These are phyloP conservation scores for Omphaloscelis lunosa DNA, from an alignment of 2,888 invertebrate genomes.

Conservation along the genomic window DNA sequence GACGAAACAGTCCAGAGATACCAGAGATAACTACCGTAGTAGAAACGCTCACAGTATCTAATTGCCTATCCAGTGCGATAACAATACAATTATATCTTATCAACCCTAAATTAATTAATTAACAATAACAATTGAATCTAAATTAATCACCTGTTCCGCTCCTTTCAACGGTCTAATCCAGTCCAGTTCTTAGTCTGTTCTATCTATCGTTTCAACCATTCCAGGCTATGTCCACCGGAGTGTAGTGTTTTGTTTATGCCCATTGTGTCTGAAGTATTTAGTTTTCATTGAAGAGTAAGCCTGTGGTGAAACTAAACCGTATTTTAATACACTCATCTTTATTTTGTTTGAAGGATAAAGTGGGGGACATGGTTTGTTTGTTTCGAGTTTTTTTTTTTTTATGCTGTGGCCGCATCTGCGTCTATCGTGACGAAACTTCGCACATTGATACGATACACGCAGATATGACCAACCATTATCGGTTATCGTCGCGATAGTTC, in stretches of 20 bases:
- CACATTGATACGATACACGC: too few relatives aligned
- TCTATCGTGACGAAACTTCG: too few relatives aligned
- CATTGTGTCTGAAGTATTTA: constrained; percentile 45
- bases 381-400: background rate
- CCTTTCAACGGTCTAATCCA: constrained; percentile 22
- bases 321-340: constrained; percentile 37
- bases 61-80: background rate
- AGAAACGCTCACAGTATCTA: background rate
- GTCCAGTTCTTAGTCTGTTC: constrained; percentile 8
- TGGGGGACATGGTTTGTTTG: background rate
- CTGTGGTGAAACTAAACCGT: constrained; percentile 32
- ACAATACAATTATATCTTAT: constrained; percentile 23
- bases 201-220: constrained; percentile 37
- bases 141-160: constrained; percentile 36
- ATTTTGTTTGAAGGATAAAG: constrained; percentile 1
- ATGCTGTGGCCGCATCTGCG: too few relatives aligned
- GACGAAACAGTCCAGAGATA: background rate
- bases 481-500: too few relatives aligned
- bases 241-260: constrained; percentile 39
- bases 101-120: constrained; percentile 34
- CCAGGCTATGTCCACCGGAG: background rate
- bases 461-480: too few relatives aligned
- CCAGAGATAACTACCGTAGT: too few relatives aligned
- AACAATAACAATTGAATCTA: constrained; percentile 29
- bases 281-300: constrained; percentile 26